Percentiles rank a stretch among this genome's conserved stretches.
Evolutionary conservation across 2,888 invertebrate species (phyloP).

Genomic region (Mesorhabditis belari): DNA sequence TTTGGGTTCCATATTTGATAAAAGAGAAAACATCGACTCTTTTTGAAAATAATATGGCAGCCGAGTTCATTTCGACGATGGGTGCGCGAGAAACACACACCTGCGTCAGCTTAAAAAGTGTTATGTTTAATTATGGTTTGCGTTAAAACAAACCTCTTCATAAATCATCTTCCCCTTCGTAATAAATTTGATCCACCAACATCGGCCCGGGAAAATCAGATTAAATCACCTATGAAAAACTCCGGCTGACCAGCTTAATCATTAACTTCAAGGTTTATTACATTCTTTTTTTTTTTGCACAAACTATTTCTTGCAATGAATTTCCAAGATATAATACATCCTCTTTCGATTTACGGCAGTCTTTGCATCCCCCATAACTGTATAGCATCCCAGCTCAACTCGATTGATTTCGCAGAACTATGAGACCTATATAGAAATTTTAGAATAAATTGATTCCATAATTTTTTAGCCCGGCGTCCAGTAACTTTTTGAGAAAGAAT

Average conservation of each 20-base stretch:
- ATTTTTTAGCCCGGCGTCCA: conserved; percentile 10
- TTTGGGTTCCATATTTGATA: conserved; percentile 39
- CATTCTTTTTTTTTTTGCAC: background rate
- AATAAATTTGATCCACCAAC: conserved; percentile 39
- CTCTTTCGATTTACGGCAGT: conserved; percentile 12
- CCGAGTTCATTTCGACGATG: conserved; percentile 26
- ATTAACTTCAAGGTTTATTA: too few relatives aligned
- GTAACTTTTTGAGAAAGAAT: conserved; percentile 12
- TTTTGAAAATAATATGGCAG: conserved; percentile 38
- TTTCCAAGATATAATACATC: conserved; percentile 25
- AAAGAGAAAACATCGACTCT: conserved; percentile 44
- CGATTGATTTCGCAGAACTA: conserved; percentile 18
- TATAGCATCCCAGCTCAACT: conserved; percentile 33
- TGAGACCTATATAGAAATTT: conserved; percentile 6
- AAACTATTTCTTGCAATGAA: conserved; percentile 7
- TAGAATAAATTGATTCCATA: background rate
- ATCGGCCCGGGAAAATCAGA: conserved; percentile 21
- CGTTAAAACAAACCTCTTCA: conserved; percentile 27
- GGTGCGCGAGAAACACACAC: conserved; percentile 30
- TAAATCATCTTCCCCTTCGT: conserved; percentile 34
- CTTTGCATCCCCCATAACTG: conserved; percentile 34
- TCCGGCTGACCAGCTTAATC: too few relatives aligned
- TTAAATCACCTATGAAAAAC: conserved; percentile 34
- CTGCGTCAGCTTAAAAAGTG: conserved; percentile 21
- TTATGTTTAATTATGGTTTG: background rate